These are phyloP conservation scores for Nyctibius bracteatus DNA, from an alignment of 2,113 vertebrate genomes.

Conservation along the genomic window DNA sequence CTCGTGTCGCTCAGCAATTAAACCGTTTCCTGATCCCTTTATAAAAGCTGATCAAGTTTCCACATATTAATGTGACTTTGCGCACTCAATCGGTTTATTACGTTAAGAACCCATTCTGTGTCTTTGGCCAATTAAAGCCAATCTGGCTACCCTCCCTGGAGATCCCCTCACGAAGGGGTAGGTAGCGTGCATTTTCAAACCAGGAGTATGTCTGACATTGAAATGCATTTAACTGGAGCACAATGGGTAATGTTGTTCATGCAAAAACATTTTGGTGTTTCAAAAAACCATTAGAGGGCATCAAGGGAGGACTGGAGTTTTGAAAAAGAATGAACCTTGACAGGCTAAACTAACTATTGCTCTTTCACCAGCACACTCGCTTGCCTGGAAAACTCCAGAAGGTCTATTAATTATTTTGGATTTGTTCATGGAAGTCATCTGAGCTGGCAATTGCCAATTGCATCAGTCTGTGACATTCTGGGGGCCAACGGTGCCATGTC, in stretches of 20 bases:
- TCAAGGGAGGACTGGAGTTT: constrained; percentile 60
- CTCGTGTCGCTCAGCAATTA: constrained; percentile 38
- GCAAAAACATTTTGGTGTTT: constrained; percentile 71
- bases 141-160: constrained; percentile 28
- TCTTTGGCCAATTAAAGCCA: constrained; percentile 32
- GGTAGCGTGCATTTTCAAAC: constrained; percentile 22
- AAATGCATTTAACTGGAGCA: constrained; percentile 68
- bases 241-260: constrained; percentile 60
- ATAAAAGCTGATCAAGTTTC: constrained; percentile 17
- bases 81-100: neutral
- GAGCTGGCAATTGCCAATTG: constrained; percentile 19
- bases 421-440: constrained; percentile 24
- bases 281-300: constrained; percentile 72
- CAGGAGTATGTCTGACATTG: constrained; percentile 55
- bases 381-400: constrained; percentile 58
- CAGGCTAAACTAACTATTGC: constrained; percentile 60
- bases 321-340: constrained; percentile 71
- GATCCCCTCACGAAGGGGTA: neutral
- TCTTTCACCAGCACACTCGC: constrained; percentile 3
- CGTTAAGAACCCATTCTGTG: neutral
- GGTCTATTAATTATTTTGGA: constrained; percentile 65
- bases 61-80: constrained; percentile 18
- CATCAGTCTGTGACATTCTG: constrained; percentile 34
- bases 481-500: constrained; percentile 5
- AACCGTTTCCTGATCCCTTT: neutral